Evolutionary conservation across 2,888 invertebrate species (phyloP).

Genomic region (Microchrysa polita): DNA sequence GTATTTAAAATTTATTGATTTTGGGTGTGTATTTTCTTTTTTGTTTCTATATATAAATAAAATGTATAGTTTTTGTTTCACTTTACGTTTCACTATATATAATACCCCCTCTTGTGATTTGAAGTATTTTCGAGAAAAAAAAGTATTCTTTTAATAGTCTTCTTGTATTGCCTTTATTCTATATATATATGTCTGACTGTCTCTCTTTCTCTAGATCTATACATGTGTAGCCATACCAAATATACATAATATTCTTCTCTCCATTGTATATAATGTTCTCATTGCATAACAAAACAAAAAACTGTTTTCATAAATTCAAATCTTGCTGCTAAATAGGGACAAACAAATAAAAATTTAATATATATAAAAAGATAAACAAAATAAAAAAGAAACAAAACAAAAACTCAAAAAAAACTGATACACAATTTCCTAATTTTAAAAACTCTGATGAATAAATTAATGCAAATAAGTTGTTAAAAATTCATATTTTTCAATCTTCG

Average conservation of each 20-base stretch:
- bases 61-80: slow-evolving; percentile 1
- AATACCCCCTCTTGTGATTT: neutral
- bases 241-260: neutral
- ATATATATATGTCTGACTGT: neutral
- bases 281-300: too few relatives aligned
- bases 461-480: too few relatives aligned
- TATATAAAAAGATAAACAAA: too few relatives aligned
- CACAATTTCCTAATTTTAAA: too few relatives aligned
- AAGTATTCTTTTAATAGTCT: neutral
- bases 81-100: slow-evolving; percentile 5
- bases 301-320: slow-evolving; percentile 34
- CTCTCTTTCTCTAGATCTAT: slow-evolving; percentile 10
- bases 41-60: neutral
- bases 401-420: too few relatives aligned
- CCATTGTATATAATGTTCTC: slow-evolving; percentile 31
- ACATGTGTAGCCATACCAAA: too few relatives aligned
- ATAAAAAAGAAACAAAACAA: too few relatives aligned
- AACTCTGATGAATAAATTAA: too few relatives aligned
- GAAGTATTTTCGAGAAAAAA: slow-evolving; percentile 2
- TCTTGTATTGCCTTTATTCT: slow-evolving; percentile 12
- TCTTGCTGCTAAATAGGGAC: slow-evolving; percentile 36
- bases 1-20: neutral
- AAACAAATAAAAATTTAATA: too few relatives aligned
- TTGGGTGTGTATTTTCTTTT: neutral
- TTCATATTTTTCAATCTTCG: too few relatives aligned